phyloP scores from a whole-genome alignment of 2,113 vertebrate genomes.

The Planiliza haematocheilus region DNA sequence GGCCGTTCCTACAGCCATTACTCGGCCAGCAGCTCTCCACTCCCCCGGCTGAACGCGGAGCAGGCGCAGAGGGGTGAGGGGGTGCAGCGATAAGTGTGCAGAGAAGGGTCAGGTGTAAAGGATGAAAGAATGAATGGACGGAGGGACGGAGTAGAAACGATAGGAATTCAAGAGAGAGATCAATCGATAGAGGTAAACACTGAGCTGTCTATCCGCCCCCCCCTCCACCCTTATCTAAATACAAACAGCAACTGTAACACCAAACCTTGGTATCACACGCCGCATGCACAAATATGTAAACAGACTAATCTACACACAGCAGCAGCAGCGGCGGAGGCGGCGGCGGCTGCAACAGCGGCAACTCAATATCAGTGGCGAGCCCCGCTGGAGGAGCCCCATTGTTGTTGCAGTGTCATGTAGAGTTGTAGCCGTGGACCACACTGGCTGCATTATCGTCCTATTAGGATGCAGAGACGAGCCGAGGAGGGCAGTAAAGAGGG shows the following conservation, averaged over 20 bases:
- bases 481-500: conserved; percentile 56
- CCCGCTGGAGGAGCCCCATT: conserved; percentile 42
- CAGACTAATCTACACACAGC: conserved; percentile 38
- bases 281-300: conserved; percentile 44
- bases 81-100: conserved; percentile 54
- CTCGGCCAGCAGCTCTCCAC: conserved; percentile 42
- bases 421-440: conserved; percentile 68
- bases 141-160: conserved; percentile 14
- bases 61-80: conserved; percentile 60
- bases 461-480: conserved; percentile 73
- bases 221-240: conserved; percentile 57
- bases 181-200: conserved; percentile 76
- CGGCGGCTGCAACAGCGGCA: conserved; percentile 3
- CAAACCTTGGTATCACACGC: conserved; percentile 40
- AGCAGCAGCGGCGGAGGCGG: conserved; percentile 1
- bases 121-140: conserved; percentile 3
- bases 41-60: conserved; percentile 36
- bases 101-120: conserved; percentile 56
- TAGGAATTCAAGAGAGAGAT: conserved; percentile 26
- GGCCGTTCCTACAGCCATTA: conserved; percentile 74
- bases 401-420: conserved; percentile 68
- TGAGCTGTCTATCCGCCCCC: conserved; percentile 50
- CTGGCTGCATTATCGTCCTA: conserved; percentile 69
- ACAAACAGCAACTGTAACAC: conserved; percentile 69
- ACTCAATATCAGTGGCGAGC: conserved; percentile 42